phyloP scores from a whole-genome alignment of 2,888 invertebrate genomes.

The Noctua comes region DNA sequence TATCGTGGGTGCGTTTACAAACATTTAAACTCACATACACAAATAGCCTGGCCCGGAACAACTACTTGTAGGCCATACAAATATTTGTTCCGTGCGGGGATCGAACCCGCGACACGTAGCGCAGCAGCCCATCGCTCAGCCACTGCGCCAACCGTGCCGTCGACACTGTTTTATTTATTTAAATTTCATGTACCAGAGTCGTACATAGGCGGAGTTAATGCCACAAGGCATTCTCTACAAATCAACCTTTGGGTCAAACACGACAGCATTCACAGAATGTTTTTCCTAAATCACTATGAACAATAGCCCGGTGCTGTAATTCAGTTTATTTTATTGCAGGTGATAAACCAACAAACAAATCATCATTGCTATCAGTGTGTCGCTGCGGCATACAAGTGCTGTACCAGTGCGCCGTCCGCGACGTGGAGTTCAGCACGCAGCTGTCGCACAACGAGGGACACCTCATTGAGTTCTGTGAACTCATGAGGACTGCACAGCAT shows the following conservation, averaged over 20 bases:
- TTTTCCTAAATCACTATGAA: background rate
- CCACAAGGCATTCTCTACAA: too few species aligned
- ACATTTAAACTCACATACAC: too few species aligned
- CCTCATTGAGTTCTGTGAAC: conserved; percentile 75
- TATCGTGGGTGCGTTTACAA: too few species aligned
- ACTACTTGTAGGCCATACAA: too few species aligned
- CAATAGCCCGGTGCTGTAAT: background rate
- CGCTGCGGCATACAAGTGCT: conserved; percentile 75
- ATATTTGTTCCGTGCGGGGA: too few species aligned
- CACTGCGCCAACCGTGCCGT: too few species aligned
- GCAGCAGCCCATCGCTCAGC: too few species aligned
- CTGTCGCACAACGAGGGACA: conserved; percentile 78
- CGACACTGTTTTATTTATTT: too few species aligned
- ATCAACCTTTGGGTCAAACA: background rate
- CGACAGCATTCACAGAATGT: background rate
- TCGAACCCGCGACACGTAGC: too few species aligned
- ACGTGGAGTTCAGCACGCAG: conserved; percentile 72
- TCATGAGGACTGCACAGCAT: conserved; percentile 64
- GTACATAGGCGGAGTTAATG: too few species aligned
- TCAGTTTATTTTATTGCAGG: background rate
- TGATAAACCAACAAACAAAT: background rate
- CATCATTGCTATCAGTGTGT: conserved; percentile 69
- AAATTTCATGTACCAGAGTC: too few species aligned
- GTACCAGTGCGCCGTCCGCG: conserved; percentile 70
- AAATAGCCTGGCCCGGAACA: too few species aligned